Percentiles rank a stretch among this genome's conserved stretches.
These are phyloP conservation scores for Lasioglossum marginatum DNA, from an alignment of 2,888 invertebrate species.

Conservation along the genomic window DNA sequence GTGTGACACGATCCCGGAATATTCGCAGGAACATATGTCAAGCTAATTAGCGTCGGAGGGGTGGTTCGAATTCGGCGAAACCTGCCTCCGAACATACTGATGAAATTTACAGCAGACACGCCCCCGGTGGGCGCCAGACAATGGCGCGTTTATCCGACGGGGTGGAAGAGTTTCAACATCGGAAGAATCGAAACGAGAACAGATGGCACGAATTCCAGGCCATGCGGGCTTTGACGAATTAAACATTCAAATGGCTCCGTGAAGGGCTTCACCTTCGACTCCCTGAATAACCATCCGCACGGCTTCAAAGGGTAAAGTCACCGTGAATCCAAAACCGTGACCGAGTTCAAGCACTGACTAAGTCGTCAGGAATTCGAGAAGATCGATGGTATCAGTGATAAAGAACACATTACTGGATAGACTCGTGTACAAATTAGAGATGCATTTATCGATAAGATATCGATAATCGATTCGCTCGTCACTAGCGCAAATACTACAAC, in stretches of 20 bases:
- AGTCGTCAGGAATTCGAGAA: slow-evolving; percentile 15
- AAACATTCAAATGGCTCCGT: slow-evolving; percentile 38
- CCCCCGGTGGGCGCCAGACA: slow-evolving; percentile 7
- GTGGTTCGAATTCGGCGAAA: slow-evolving; percentile 24
- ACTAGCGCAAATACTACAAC: not conserved
- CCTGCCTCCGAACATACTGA: slow-evolving; percentile 4
- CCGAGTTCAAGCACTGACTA: slow-evolving; percentile 10
- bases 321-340: not conserved
- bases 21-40: slow-evolving; percentile 55
- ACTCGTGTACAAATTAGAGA: not conserved
- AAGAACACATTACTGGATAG: not conserved
- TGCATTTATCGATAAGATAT: too few species aligned
- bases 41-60: slow-evolving; percentile 40
- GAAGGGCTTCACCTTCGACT: not conserved
- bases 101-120: slow-evolving; percentile 49
- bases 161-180: slow-evolving; percentile 31
- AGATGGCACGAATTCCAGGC: slow-evolving; percentile 52
- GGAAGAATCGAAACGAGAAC: slow-evolving; percentile 36
- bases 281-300: not conserved
- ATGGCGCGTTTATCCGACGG: slow-evolving; percentile 37
- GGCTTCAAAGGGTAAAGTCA: slow-evolving; percentile 19
- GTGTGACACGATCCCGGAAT: not conserved
- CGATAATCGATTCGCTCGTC: too few species aligned
- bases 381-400: not conserved
- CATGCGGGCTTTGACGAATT: slow-evolving; percentile 33